Conservation (phyloP, 2,113 vertebrate genomes). For the Prunella himalayana region DNA sequence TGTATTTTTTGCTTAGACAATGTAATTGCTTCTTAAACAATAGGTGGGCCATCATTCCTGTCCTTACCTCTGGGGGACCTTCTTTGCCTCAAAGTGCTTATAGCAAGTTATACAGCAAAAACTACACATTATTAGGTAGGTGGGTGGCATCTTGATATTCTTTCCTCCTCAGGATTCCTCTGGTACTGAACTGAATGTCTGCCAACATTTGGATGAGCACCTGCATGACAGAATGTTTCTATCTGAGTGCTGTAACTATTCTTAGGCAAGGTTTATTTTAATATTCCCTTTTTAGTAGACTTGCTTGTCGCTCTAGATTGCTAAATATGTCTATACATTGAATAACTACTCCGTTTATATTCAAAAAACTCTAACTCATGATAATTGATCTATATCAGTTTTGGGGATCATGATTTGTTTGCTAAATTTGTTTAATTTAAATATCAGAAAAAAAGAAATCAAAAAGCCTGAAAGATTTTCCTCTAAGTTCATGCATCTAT, state of each 20-base stretch:
- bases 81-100: not conserved
- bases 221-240: slow-evolving; percentile 10
- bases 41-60: not conserved
- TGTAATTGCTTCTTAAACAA: not conserved
- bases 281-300: not conserved
- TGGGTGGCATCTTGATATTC: not conserved
- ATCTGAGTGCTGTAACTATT: not conserved
- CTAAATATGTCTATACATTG: not conserved
- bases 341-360: not conserved
- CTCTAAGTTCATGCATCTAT: not conserved
- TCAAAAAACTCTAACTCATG: not conserved
- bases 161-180: not conserved
- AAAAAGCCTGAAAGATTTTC: not conserved
- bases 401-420: not conserved
- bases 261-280: not conserved
- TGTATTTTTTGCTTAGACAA: not conserved
- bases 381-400: not conserved
- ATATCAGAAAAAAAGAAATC: not conserved
- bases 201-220: not conserved
- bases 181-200: not conserved
- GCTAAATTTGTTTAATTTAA: not conserved
- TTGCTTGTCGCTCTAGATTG: not conserved
- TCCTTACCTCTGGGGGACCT: not conserved
- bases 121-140: not conserved
- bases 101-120: not conserved